Evolutionary conservation across 2,888 invertebrate species (phyloP), one percentile per base, ranked within the genome.

Genomic region (Physocephala rufipes): DNA sequence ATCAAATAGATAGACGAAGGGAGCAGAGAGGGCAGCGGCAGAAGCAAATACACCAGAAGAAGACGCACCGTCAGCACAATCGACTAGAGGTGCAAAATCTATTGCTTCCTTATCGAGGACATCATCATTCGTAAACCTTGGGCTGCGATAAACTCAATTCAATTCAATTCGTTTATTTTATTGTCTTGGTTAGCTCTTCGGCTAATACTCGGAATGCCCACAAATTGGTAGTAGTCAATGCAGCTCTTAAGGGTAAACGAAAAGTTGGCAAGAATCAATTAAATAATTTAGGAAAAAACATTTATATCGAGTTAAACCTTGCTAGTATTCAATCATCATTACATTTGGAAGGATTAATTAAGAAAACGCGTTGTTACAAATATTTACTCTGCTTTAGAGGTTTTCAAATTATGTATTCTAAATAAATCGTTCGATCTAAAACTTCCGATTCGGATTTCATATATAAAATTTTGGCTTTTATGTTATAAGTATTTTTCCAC

Each of bases 61-160:
- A n/a, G n/a, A n/a, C n/a, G n/a, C n/a, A n/a, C n/a, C n/a, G n/a
- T n/a, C n/a, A n/a, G n/a, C n/a, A n/a, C n/a, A n/a, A n/a, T n/a
- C n/a, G 36, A 19, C n/a, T 12, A n/a, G 12, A 28, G 24, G 12
- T 28, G 28, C 28, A 58, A 26, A 58, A 24, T 28, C 43, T 24
- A 19, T 19, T 58, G 47, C 61, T 73, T 36, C 74, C 78, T 75
- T 78, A 78, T 77, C 75, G 75, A n/a, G 78, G 71, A 16, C 72
- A 76, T 76, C 58, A 28, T 58, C 49, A 36, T 71, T 65, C 61
- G 47, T 58, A 51, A 71, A 24, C 47, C 66, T 63, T 49, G 69
- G 47, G 63, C 36, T 36, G 36, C n/a, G n/a, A n/a, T 19, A 51
- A 55, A 47, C 51, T 19, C 59, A 58, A 19, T 59, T 64, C 63